Evolutionary conservation across 2,797 vertebrate genomes (phyloP).

Genomic region (Lindbergichthys nudifrons): DNA sequence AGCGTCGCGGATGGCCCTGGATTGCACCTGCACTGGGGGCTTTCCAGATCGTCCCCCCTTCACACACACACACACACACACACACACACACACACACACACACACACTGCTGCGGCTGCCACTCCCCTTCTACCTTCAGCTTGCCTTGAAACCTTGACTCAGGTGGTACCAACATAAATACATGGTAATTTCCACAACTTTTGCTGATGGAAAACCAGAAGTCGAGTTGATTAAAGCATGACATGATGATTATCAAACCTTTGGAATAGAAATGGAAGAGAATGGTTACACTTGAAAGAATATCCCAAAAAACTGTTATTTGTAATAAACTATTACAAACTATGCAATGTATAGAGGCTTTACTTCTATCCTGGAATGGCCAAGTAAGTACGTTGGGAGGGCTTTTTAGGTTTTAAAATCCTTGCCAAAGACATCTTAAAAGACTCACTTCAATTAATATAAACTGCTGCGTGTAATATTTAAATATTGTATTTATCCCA

Average conservation of each 20-base stretch:
- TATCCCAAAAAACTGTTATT: neutral
- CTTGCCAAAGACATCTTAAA: neutral
- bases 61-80: conserved; percentile 21
- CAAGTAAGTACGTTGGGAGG: too few relatives aligned
- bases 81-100: conserved; percentile 27
- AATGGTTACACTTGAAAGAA: neutral
- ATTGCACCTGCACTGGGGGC: conserved; percentile 79
- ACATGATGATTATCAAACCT: too few relatives aligned
- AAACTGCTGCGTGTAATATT: too few relatives aligned
- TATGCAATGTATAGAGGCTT: neutral
- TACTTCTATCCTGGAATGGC: neutral
- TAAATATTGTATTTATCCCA: too few relatives aligned
- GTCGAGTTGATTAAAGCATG: too few relatives aligned
- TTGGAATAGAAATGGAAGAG: too few relatives aligned
- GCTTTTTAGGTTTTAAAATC: neutral
- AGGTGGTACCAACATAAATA: too few relatives aligned
- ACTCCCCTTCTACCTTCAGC: conserved; percentile 18
- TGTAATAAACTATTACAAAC: too few relatives aligned
- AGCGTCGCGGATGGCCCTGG: conserved; percentile 85
- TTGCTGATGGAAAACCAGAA: too few relatives aligned
- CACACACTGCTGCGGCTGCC: neutral
- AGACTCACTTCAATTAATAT: neutral
- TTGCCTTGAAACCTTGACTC: too few relatives aligned
- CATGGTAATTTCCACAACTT: too few relatives aligned
- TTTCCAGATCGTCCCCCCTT: conserved; percentile 47